Base-by-base conservation (phyloP, 1,140 invertebrate species). In the Bombyx mandarina region DNA sequence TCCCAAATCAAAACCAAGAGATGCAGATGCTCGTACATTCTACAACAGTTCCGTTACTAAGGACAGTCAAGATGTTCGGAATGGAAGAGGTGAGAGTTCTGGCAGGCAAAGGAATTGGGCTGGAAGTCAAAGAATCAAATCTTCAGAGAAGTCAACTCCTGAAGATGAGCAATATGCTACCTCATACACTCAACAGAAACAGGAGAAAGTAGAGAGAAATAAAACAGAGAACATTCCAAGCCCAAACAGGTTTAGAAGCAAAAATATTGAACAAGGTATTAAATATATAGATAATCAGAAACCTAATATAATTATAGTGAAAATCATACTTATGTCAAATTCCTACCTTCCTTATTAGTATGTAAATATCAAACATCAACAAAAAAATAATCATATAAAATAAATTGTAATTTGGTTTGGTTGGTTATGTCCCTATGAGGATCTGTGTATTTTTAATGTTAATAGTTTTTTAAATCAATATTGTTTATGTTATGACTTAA, bases 131-230 rank as follows among this genome's bases (percentile, higher is more conserved):
- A 51, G 81, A 42, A 12, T 84, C 1, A 60, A 72, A 44, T 60
- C 72, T 9, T 45, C 50, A 35, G 83, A 86, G 18, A 65, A 75
- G 6, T 74, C 77, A 42, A 66, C 42, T 57, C 45, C 58, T 18
- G 83, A 86, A 56, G 80, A 86, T 75, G 83, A 84, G 58, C 72
- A 82, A 53, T 85, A 76, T 74, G 82, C 83, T 4, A 84, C 69
- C 56, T 71, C 59, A 43, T 83, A 85, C 62, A 60, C 74, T 42
- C 62, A 77, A 22, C 62, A 71, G 45, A 79, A 52, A 60, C 77
- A 81, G 47, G 78, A 80, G 18, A 69, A 52, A 52, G 68, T 54
- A 57, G 43, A 58, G 10, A 79, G 61, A 57, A 61, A 61, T 51
- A 65, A 66, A 52, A 8, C 65, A 18, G 59, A 61, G 35, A 46